Evolutionary conservation across 2,888 invertebrate genomes (phyloP), one percentile per base, ranked within the genome.

Genomic region (Melanostoma mellinum): DNA sequence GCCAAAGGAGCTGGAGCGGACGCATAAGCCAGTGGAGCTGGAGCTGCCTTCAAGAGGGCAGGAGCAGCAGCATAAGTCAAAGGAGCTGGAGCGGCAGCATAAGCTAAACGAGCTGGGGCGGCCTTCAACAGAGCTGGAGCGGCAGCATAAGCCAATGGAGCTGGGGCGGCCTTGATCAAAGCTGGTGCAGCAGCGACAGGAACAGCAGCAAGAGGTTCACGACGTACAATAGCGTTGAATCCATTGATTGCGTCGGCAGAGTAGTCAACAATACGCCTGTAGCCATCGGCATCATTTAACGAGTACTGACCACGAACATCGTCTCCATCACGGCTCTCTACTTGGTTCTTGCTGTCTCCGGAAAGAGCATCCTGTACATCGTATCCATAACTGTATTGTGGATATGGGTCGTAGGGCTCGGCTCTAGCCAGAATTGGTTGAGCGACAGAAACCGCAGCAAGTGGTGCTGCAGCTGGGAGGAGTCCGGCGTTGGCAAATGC

Each of bases 301-400:
- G 92, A 91, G 87, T 92, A 92, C 86, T 92, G 92, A 42, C 92
- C 92, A 85, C 90, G 89, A 4, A 92, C 92, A 44, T 91, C 86
- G 78, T 89, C 90, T 61, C 92, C 92, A 76, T 91, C 90, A 44
- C 92, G 91, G 52, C 87, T 89, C 86, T 92, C 92, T 40, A 91
- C 90, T 85, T 90, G 90, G 52, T 87, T 90, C 87, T 92, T 92
- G 3, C 90, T 90, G 63, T 92, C 92, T 42, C 92, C 92, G 6
- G 92, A 90, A 5, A 91, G 85, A 32, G 88, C 87, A 84, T 92
- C 92, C 84, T 91, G 91, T 30, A 92, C 90, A 80, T 92, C 92
- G 79, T 92, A 92, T 58, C 90, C 90, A 44, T 89, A 92, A 67
- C 89, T 90, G 87, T 91, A 91, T 85, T 91, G 91, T 36, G 91